These are phyloP conservation scores for Rhinopomastus cyanomelas DNA, from an alignment of 2,113 vertebrate genomes.

Conservation along the genomic window DNA sequence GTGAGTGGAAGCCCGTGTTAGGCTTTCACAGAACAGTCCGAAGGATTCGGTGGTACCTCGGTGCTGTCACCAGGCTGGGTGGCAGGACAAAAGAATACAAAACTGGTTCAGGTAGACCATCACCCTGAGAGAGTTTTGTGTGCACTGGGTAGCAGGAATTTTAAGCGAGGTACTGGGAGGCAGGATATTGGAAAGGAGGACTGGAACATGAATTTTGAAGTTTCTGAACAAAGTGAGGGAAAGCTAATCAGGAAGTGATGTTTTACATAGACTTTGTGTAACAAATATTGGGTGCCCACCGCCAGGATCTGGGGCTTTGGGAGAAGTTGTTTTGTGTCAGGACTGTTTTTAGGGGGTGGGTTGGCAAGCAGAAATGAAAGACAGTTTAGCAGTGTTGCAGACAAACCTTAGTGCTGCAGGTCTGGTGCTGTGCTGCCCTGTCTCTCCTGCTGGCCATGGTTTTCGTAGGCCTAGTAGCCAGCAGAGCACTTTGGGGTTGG, in stretches of 20 bases:
- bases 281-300: accelerated
- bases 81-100: background rate
- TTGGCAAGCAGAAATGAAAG: background rate
- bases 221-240: background rate
- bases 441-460: background rate
- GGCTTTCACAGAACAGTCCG: background rate
- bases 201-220: background rate
- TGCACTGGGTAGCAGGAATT: background rate
- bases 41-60: background rate
- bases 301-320: background rate
- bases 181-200: background rate
- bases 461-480: background rate
- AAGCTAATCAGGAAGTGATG: background rate
- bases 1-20: background rate
- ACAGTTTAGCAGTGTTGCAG: background rate
- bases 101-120: accelerated
- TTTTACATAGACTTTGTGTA: background rate
- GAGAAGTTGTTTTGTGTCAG: background rate
- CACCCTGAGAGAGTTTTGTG: background rate
- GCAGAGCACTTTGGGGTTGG: background rate
- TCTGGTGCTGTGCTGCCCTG: background rate
- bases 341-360: background rate
- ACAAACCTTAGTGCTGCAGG: background rate
- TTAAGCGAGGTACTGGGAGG: background rate
- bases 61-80: background rate